A percentile compares a stretch with the other conserved stretches of the same genome.
phyloP scores from a whole-genome alignment of 2,888 invertebrate species.

The Automeris io region DNA sequence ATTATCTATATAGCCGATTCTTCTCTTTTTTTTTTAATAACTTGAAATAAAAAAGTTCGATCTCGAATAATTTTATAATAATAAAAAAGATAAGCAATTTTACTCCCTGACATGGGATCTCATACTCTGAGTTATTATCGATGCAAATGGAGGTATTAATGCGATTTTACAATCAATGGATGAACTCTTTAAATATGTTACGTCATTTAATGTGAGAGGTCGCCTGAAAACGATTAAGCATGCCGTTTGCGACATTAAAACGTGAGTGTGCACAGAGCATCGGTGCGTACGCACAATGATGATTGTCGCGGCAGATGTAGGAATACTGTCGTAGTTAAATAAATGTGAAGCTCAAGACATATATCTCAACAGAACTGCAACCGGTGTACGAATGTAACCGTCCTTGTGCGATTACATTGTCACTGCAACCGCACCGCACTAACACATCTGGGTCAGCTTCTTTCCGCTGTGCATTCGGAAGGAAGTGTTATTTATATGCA shows the following conservation, averaged over 20 bases:
- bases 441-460: constrained; percentile 42
- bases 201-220: not conserved
- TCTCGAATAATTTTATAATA: too few relatives aligned
- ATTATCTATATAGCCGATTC: too few relatives aligned
- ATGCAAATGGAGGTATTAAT: too few relatives aligned
- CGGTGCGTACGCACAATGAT: too few relatives aligned
- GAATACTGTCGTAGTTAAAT: constrained; percentile 38
- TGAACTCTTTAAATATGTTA: constrained; percentile 1
- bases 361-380: constrained; percentile 22
- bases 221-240: not conserved
- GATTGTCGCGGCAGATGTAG: constrained; percentile 7
- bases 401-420: constrained; percentile 53
- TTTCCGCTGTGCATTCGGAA: constrained; percentile 41
- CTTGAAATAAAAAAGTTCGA: too few relatives aligned
- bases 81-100: too few relatives aligned
- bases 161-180: too few relatives aligned
- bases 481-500: constrained; percentile 20
- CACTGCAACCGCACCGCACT: constrained; percentile 29
- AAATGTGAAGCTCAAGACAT: constrained; percentile 27
- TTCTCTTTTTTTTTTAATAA: too few relatives aligned
- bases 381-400: constrained; percentile 54
- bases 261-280: not conserved
- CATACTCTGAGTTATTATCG: too few relatives aligned
- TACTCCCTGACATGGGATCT: too few relatives aligned
- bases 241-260: constrained; percentile 1